A percentile compares a stretch with the other conserved stretches of the same genome.
These are phyloP conservation scores for Hylaeus anthracinus DNA, from an alignment of 1,140 invertebrate genomes.

Conservation along the genomic window DNA sequence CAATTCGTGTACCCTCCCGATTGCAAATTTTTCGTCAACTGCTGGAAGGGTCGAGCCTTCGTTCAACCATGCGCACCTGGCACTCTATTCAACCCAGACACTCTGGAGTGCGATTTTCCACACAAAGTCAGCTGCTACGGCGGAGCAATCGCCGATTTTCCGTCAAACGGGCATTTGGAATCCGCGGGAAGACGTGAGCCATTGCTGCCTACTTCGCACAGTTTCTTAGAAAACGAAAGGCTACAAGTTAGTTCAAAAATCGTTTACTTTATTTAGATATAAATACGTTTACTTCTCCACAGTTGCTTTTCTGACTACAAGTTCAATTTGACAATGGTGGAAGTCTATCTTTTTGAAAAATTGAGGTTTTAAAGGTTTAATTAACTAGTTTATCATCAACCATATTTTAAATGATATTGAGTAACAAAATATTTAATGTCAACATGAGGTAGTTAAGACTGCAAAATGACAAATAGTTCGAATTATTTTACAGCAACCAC, in stretches of 20 bases:
- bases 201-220: background rate
- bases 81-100: conserved; percentile 85
- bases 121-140: conserved; percentile 84
- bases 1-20: conserved; percentile 83
- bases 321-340: no score
- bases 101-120: conserved; percentile 84
- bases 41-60: conserved; percentile 83
- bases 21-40: conserved; percentile 87
- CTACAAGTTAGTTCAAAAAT: conserved; percentile 29
- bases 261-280: no score
- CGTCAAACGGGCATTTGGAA: conserved; percentile 17
- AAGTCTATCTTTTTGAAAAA: no score
- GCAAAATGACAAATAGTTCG: no score
- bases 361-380: no score
- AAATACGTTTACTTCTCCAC: no score
- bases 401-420: no score
- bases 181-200: conserved; percentile 28
- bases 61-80: conserved; percentile 85
- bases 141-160: conserved; percentile 49
- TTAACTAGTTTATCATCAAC: no score
- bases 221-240: background rate
- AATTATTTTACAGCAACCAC: conserved; percentile 52
- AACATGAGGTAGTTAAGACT: no score
- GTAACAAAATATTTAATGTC: no score
- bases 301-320: no score